Evolutionary conservation across 1,140 invertebrate genomes (phyloP), one percentile per base, ranked within the genome.

Genomic region (Lepidurus packardi): DNA sequence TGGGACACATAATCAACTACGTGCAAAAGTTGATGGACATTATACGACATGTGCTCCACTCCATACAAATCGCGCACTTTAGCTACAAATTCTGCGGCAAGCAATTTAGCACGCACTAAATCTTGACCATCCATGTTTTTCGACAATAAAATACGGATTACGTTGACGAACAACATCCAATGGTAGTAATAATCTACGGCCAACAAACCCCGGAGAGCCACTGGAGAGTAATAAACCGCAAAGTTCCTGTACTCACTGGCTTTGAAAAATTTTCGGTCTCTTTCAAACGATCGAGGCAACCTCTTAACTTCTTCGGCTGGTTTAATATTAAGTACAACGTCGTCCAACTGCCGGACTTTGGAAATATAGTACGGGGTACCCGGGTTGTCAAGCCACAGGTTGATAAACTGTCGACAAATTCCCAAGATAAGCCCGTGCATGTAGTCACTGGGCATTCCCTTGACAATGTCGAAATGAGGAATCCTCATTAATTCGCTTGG

Each of bases 201-300:
- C 11, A 78, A 73, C n/a, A 73, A 42, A 73, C 43, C 43, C 10
- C n/a, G 24, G 41, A 78, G 47, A 74, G 53, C 77, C 9, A 78
- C 24, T 75, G 77, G 77, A 11, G 77, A 78, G 47, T 78, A 78
- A 43, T 73, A 78, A 42, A 78, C 47, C 45, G 43, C 10, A 41
- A 78, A 78, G n/a, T n/a, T 78, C 9, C 77, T 21, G 10, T 73
- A 73, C 65, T 78, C 77, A 78, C 77, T 78, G 9, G 77, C 77
- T 73, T 78, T 78, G 21, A 45, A 73, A 73, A 53, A 45, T 24
- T 16, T 74, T 21, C n/a, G 24, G 34, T 21, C 45, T 42, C 21
- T 78, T 41, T 25, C 45, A n/a, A 78, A 53, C 1, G 77, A 78
- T 73, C 77, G 24, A 10, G 43, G 47, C 24, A 21, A 11, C 34